Percentiles rank a stretch among this genome's conserved stretches.
These are phyloP conservation scores for Otus scops DNA, from an alignment of 2,797 vertebrate genomes.

Conservation along the genomic window DNA sequence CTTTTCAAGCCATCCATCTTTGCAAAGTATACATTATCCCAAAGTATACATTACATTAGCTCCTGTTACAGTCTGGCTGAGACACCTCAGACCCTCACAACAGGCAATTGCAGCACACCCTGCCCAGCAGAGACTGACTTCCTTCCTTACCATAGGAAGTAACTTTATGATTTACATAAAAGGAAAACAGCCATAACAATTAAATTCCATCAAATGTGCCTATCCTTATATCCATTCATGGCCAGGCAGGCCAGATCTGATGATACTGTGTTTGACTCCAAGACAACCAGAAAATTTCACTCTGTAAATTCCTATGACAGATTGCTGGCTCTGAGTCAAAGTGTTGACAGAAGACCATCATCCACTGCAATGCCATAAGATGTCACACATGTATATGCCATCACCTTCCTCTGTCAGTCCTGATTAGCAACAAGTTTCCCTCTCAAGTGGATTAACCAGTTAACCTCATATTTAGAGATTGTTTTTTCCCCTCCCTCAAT, in stretches of 20 bases:
- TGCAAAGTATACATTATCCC: neutral
- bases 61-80: neutral
- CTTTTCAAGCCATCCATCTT: neutral
- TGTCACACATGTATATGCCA: neutral
- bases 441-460: neutral
- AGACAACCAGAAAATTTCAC: neutral
- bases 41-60: neutral
- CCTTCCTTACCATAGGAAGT: neutral
- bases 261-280: neutral
- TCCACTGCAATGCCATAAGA: neutral
- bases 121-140: neutral
- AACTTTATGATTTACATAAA: neutral
- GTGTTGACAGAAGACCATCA: neutral
- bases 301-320: neutral
- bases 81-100: neutral
- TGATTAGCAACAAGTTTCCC: neutral
- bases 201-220: neutral
- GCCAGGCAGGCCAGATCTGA: neutral
- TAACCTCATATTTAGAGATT: neutral
- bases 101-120: neutral
- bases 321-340: neutral
- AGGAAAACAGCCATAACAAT: neutral
- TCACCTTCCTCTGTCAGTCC: neutral
- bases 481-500: accelerated
- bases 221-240: neutral